Conservation (phyloP, 2,113 vertebrate genomes). For the Lophotis ruficrista region DNA sequence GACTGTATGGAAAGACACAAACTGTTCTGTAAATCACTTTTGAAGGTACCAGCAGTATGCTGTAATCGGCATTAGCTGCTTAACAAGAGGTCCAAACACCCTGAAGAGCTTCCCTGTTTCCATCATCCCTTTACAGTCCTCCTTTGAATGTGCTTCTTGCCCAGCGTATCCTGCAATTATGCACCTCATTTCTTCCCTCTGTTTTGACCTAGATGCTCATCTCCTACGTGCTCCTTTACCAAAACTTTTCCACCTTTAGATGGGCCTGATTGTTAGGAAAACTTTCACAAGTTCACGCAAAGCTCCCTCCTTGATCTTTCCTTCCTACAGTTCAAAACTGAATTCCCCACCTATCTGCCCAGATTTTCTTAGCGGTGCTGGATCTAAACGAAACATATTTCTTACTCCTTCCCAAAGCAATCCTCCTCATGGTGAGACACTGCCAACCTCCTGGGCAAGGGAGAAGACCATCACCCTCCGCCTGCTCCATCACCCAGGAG, state of each 20-base stretch:
- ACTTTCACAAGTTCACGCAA: background rate
- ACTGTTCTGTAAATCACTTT: background rate
- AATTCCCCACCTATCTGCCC: background rate
- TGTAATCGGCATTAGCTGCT: background rate
- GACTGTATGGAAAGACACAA: background rate
- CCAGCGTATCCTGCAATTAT: background rate
- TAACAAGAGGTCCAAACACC: background rate
- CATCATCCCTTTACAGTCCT: background rate
- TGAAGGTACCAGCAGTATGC: background rate
- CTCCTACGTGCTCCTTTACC: background rate
- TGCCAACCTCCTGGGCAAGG: background rate
- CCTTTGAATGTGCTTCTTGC: background rate
- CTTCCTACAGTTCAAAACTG: background rate
- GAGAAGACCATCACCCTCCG: background rate
- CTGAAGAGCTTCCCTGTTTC: background rate
- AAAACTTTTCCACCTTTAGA: background rate
- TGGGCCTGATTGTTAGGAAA: background rate
- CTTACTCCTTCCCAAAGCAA: background rate
- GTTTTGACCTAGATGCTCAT: background rate
- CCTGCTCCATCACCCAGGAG: background rate
- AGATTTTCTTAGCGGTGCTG: background rate
- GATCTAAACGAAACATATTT: background rate
- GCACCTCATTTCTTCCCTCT: background rate
- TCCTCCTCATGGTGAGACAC: background rate
- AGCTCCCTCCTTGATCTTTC: background rate